Conservation (phyloP, 1,140 invertebrate genomes). For the Colletes latitarsis region DNA sequence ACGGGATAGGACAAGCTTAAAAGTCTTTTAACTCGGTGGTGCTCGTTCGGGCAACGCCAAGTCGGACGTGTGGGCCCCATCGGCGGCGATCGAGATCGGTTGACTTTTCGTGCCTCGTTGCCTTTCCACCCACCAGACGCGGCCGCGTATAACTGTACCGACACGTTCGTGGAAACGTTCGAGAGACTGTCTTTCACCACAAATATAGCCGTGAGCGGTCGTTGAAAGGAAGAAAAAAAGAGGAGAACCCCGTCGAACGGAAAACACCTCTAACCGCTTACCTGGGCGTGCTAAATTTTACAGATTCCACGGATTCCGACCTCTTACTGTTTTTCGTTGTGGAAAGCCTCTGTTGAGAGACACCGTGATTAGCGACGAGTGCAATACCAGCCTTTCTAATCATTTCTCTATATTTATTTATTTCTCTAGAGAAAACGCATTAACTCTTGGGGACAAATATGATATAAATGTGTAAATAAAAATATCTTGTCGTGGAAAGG, state of each 20-base stretch:
- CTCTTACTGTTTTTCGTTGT: background rate
- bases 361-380: background rate
- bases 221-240: background rate
- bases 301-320: background rate
- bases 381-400: too few relatives aligned
- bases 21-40: background rate
- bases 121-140: constrained; percentile 32
- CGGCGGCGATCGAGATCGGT: constrained; percentile 43
- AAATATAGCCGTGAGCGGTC: constrained; percentile 26
- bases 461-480: too few relatives aligned
- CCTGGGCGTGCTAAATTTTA: background rate
- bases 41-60: background rate
- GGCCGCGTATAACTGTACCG: background rate
- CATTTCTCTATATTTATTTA: too few relatives aligned
- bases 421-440: too few relatives aligned
- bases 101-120: constrained; percentile 42
- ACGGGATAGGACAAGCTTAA: background rate
- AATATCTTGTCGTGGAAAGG: too few relatives aligned
- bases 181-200: constrained; percentile 35
- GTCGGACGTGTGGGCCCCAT: constrained; percentile 22
- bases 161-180: constrained; percentile 29
- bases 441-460: too few relatives aligned
- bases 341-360: background rate
- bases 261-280: background rate
- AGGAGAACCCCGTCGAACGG: background rate